These are phyloP conservation scores for Aphelocoma californica DNA, from an alignment of 2,797 vertebrate genomes.

Conservation along the genomic window DNA sequence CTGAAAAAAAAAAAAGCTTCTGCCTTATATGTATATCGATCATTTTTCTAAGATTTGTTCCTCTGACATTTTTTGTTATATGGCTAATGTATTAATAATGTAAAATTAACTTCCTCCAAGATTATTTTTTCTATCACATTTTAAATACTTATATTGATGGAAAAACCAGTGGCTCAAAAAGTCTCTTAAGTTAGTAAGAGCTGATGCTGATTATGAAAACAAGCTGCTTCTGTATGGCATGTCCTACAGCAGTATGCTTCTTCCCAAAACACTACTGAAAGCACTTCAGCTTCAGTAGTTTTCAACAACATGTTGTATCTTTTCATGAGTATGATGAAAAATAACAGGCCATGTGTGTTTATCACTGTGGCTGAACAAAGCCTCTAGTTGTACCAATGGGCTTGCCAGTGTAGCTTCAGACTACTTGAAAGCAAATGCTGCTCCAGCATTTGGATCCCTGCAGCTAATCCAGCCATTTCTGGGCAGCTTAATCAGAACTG, in stretches of 20 bases:
- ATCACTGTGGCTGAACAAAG: not conserved
- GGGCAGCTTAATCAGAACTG: not conserved
- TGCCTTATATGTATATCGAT: not conserved
- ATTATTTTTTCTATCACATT: not conserved
- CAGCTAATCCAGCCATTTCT: not conserved
- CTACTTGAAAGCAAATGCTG: not conserved
- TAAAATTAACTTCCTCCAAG: not conserved
- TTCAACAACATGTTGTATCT: not conserved
- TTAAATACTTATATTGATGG: not conserved
- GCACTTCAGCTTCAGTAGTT: not conserved
- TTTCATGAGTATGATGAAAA: not conserved
- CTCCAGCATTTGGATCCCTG: not conserved
- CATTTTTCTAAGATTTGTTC: not conserved
- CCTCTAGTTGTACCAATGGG: not conserved
- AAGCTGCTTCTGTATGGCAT: not conserved
- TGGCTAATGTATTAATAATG: not conserved
- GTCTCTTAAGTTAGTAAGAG: not conserved
- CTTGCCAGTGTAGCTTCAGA: not conserved
- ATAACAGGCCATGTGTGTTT: rapidly evolving
- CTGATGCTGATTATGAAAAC: not conserved
- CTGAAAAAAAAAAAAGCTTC: not conserved
- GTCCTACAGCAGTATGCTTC: not conserved
- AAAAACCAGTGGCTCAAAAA: not conserved
- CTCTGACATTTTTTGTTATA: not conserved
- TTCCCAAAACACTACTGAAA: not conserved